Evolutionary conservation across 2,888 invertebrate species (phyloP).

Genomic region (Mythimna impura): DNA sequence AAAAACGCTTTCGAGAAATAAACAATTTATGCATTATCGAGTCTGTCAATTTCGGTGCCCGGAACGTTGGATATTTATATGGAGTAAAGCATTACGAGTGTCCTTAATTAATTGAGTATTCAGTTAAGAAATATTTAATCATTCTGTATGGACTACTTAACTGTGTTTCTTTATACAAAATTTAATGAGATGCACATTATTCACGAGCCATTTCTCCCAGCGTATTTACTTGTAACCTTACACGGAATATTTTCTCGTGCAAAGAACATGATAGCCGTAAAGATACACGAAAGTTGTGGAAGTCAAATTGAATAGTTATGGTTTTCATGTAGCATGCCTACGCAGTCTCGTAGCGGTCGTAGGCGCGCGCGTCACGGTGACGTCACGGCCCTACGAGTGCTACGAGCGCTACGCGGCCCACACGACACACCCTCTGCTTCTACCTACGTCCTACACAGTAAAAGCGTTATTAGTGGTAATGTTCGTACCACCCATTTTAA

Average conservation of each 20-base stretch:
- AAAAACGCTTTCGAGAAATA: slow-evolving; percentile 82
- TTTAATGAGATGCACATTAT: slow-evolving; percentile 40
- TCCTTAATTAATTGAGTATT: slow-evolving; percentile 57
- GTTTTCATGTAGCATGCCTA: slow-evolving; percentile 60
- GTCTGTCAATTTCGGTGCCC: slow-evolving; percentile 76
- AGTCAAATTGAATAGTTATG: slow-evolving; percentile 41
- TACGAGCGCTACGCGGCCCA: slow-evolving; percentile 71
- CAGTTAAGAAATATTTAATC: slow-evolving; percentile 58
- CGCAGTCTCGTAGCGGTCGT: slow-evolving; percentile 72
- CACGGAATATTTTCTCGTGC: slow-evolving; percentile 13
- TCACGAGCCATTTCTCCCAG: slow-evolving; percentile 12
- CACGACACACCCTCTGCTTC: slow-evolving; percentile 55
- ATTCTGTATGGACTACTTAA: slow-evolving; percentile 34
- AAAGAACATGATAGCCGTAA: slow-evolving; percentile 1
- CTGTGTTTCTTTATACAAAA: slow-evolving; percentile 39
- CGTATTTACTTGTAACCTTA: slow-evolving; percentile 26
- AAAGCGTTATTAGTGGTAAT: slow-evolving; percentile 15
- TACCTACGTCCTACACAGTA: slow-evolving; percentile 53
- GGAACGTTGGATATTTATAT: slow-evolving; percentile 65
- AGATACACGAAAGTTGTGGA: slow-evolving; percentile 12
- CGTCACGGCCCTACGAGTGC: slow-evolving; percentile 78
- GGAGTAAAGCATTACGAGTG: slow-evolving; percentile 48
- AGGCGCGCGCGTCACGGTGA: slow-evolving; percentile 72
- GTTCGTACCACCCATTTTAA: slow-evolving; percentile 18
- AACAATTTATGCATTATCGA: slow-evolving; percentile 82